Evolutionary conservation across 2,888 invertebrate genomes (phyloP), one percentile per base, ranked within the genome.

Genomic region (Cataglyphis livida): DNA sequence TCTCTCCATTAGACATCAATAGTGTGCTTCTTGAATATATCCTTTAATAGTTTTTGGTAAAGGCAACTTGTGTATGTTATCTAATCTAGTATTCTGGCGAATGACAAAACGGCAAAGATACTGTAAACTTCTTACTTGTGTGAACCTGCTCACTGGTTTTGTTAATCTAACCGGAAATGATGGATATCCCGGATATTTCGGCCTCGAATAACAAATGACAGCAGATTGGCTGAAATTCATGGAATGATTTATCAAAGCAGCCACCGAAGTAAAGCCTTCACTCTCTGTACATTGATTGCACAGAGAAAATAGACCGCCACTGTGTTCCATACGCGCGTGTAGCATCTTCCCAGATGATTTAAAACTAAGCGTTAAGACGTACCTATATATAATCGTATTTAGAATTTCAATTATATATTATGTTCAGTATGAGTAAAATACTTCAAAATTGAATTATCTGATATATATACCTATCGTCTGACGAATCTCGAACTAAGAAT

Each of bases 401-500:
- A 48, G 7, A 38, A 54, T 35, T 21, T 54, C n/a, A 48, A 48
- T 48, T 6, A 48, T 48, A n/a, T 48, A 48, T 48, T 6, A 48
- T 48, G 18, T 51, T 21, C 18, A 59, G 5, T 9, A 44, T 54
- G 2, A 78, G 4, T 41, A 66, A 73, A 68, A 15, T 3, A 10
- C 0, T 57, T 25, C n/a, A 54, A 28, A 54, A 5, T 64, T 12
- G 57, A 66, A 66, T 35, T 44, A 18, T 59, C n/a, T 21, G 7
- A 41, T 64, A 48, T 66, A 76, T 62, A 2, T 66, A 93, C 93
- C 91, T 92, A 54, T 90, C 91, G 38, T 97, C 97, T 28, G 97
- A 97, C 3, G 97, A 97, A 93, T 98, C 97, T n/a, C 97, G 95
- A 6, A 98, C 97, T 83, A 98, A 95, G 94, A 98, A 98, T 18